A percentile compares a stretch with the other conserved stretches of the same genome.
These are phyloP conservation scores for Gadopsis bispinosus DNA, from an alignment of 2,797 vertebrate species.

Conservation along the genomic window DNA sequence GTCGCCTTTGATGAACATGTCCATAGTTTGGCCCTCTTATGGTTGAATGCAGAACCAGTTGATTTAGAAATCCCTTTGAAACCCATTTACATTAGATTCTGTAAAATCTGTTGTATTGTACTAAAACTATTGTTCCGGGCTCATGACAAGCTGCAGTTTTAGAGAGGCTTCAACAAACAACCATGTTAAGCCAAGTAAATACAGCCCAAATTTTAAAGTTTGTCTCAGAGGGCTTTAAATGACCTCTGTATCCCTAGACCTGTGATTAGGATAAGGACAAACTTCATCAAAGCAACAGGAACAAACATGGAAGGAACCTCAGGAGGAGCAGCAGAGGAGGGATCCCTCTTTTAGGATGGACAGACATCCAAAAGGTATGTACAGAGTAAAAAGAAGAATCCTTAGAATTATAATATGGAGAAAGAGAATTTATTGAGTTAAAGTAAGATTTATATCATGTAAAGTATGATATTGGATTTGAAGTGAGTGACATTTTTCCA, in stretches of 20 bases:
- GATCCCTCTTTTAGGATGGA: not conserved
- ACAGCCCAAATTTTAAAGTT: not conserved
- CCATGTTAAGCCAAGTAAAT: not conserved
- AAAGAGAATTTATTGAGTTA: no score
- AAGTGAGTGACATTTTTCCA: no score
- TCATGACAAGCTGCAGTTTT: not conserved
- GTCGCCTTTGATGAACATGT: slow-evolving; percentile 30
- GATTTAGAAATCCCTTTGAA: not conserved
- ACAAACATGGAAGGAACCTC: not conserved
- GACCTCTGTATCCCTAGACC: not conserved
- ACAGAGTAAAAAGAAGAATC: not conserved
- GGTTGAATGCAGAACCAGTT: slow-evolving; percentile 4
- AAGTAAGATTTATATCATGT: no score
- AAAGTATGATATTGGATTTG: not conserved
- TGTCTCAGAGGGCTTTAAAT: not conserved
- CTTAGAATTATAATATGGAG: not conserved
- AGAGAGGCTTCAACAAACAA: not conserved
- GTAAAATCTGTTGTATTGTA: not conserved
- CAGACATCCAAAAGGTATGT: not conserved
- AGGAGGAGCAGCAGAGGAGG: not conserved
- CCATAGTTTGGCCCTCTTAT: not conserved
- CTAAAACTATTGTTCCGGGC: not conserved
- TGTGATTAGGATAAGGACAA: not conserved
- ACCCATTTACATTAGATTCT: not conserved
- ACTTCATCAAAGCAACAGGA: not conserved